Conservation (phyloP, 2,888 invertebrate genomes). For the Phaedon cochleariae region DNA sequence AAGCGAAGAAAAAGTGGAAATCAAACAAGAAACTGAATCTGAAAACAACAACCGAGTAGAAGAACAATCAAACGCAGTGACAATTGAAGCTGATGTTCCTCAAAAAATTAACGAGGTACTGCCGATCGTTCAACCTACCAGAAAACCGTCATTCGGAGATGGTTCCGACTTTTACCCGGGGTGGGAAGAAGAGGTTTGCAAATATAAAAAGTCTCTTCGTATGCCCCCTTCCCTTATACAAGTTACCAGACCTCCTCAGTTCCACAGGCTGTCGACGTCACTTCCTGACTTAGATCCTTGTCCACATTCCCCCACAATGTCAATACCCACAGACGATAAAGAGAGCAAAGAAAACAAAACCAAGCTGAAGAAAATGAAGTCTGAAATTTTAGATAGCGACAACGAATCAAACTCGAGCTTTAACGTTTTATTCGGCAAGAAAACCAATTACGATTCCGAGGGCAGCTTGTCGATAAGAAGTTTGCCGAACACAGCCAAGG, state of each 20-base stretch:
- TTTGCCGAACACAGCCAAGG: slow-evolving; percentile 61
- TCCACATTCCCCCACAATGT: slow-evolving; percentile 75
- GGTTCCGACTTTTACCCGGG: slow-evolving; percentile 79
- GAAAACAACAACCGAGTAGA: slow-evolving; percentile 21
- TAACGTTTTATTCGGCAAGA: slow-evolving; percentile 61
- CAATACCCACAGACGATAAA: slow-evolving; percentile 68
- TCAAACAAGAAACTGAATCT: slow-evolving; percentile 7
- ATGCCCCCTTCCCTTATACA: slow-evolving; percentile 85
- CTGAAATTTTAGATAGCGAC: slow-evolving; percentile 66
- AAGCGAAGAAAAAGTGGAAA: slow-evolving; percentile 19
- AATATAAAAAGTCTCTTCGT: slow-evolving; percentile 81
- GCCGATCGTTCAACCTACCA: slow-evolving; percentile 56
- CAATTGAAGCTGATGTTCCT: slow-evolving; percentile 27
- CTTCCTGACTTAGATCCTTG: slow-evolving; percentile 80
- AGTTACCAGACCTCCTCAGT: slow-evolving; percentile 77
- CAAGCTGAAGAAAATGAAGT: slow-evolving; percentile 54
- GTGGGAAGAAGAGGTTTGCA: slow-evolving; percentile 85
- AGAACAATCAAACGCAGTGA: slow-evolving; percentile 13
- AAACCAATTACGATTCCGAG: slow-evolving; percentile 71
- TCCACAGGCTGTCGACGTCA: slow-evolving; percentile 76
- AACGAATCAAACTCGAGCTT: slow-evolving; percentile 74
- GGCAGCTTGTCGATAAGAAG: slow-evolving; percentile 76
- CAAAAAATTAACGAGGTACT: slow-evolving; percentile 30
- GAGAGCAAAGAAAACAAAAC: slow-evolving; percentile 44
- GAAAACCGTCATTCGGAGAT: slow-evolving; percentile 73